Base-by-base conservation (phyloP, 2,888 invertebrate species). In the Camptogramma bilineatum region DNA sequence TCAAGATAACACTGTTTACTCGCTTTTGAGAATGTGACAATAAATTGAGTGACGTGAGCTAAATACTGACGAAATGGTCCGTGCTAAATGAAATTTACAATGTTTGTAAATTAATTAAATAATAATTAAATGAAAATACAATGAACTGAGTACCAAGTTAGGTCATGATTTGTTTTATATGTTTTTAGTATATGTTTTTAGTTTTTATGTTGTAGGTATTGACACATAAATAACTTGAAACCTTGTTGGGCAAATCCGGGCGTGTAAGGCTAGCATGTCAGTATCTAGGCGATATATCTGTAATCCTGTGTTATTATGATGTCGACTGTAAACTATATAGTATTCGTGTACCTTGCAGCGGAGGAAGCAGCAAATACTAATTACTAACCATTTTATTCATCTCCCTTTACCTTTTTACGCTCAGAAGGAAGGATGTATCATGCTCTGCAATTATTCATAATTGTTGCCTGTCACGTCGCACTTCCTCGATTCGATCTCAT, bases 401-500 rank as follows among this genome's bases (percentile, higher is more conserved):
- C 19, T 42, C n/a, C 47, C 52, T 39, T 34, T 39, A 51, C 24
- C 48, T 68, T 64, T 66, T 62, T 64, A 55, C 55, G 21, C 47
- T 24, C 18, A 57, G 62, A 61, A 62, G 71, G 66, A 71, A 68
- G 68, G 62, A 68, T 66, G 67, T 63, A 71, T 69, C 64, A 61
- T 55, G 55, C 66, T 56, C 62, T 66, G 39, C 68, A 69, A 71
- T 71, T 64, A 62, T 18, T 3, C 44, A n/a, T 65, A 69, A 71
- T 69, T 62, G 66, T 48, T 64, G 39, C 60, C 46, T 65, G 66
- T 51, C 69, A 63, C 31, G 52, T 54, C 34, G 46, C 47, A 61
- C 68, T 60, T 71, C 67, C 68, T 64, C 48, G 9, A 55, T 64
- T 64, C 39, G 39, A 62, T 71, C 71, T 54, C 71, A 71, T 71